Evolutionary conservation across 2,797 vertebrate species (phyloP), one percentile per base, ranked within the genome.

Genomic region (Neomorphus geoffroyi): DNA sequence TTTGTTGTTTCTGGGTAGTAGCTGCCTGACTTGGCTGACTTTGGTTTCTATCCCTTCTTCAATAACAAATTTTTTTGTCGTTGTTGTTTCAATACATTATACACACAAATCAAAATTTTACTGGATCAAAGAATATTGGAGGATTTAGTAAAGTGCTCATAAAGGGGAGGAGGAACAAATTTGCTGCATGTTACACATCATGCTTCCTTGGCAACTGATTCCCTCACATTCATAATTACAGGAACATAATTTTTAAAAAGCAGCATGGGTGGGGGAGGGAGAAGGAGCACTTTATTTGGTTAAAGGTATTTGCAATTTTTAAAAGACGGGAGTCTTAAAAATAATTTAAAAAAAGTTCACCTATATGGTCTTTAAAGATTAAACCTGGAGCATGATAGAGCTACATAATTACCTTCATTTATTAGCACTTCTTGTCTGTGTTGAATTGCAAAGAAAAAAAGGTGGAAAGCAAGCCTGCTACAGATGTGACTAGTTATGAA

Each of bases 401-500:
- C 84, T 58, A 80, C 85, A 93, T 56, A 92, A 90, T 92, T 89
- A 95, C 91, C 88, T 96, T 96, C 97, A 97, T 98, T 97, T 97
- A 97, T 98, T 97, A 97, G 89, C 89, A 86, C 85, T 92, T 79
- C 74, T 95, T 93, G 93, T 95, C 96, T 95, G 43, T 90, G 95
- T 97, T 97, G 95, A 97, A 96, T 94, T 85, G 96, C 84, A 94
- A 90, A 93, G 95, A 94, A 97, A 96, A 97, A 97, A 98, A 98
- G 98, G 98, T 98, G 97, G 98, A 98, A 97, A 98, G 97, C 97
- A 93, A 96, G 97, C 98, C 97, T 98, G 98, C 98, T 98, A 98
- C 98, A 98, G 98, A 99, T 99, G 98, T 98, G 98, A 98, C 98
- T 98, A 97, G 95, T 96, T 98, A 98, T 99, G 98, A 99, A 99